Percentiles rank a stretch among this genome's conserved stretches.
Conservation (phyloP, 2,888 invertebrate species). For the Meiosimyza decipiens region DNA sequence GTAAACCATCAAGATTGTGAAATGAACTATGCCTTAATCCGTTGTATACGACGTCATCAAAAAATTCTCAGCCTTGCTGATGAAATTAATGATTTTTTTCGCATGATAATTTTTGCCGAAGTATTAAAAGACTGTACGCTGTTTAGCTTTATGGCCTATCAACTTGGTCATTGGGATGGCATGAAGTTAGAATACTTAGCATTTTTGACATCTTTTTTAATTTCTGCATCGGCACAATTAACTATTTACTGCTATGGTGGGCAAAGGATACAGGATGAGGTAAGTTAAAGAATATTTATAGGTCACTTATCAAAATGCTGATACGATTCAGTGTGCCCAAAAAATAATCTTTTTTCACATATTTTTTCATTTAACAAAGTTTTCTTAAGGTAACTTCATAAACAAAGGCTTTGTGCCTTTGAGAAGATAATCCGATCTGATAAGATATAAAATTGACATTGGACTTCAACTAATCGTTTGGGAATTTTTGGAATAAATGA, state of each 20-base stretch:
- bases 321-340: too few species aligned
- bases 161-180: slow-evolving; percentile 33
- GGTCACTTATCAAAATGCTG: too few species aligned
- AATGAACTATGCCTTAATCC: slow-evolving; percentile 20
- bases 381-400: too few species aligned
- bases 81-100: slow-evolving; percentile 37
- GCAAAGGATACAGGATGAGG: slow-evolving; percentile 43
- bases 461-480: too few species aligned
- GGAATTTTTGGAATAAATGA: too few species aligned
- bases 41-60: slow-evolving; percentile 38
- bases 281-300: neutral
- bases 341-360: too few species aligned
- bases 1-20: neutral
- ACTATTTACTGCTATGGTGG: slow-evolving; percentile 44
- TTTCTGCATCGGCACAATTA: slow-evolving; percentile 37
- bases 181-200: slow-evolving; percentile 1
- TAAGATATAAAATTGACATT: too few species aligned
- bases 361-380: too few species aligned
- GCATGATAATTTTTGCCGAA: slow-evolving; percentile 40
- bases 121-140: slow-evolving; percentile 37
- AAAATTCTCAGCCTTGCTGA: slow-evolving; percentile 8
- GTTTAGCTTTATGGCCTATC: slow-evolving; percentile 41
- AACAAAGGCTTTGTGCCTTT: too few species aligned
- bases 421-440: too few species aligned
- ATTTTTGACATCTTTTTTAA: slow-evolving; percentile 35